Evolutionary conservation across 2,113 vertebrate genomes (phyloP).

Genomic region (Cololabis saira): DNA sequence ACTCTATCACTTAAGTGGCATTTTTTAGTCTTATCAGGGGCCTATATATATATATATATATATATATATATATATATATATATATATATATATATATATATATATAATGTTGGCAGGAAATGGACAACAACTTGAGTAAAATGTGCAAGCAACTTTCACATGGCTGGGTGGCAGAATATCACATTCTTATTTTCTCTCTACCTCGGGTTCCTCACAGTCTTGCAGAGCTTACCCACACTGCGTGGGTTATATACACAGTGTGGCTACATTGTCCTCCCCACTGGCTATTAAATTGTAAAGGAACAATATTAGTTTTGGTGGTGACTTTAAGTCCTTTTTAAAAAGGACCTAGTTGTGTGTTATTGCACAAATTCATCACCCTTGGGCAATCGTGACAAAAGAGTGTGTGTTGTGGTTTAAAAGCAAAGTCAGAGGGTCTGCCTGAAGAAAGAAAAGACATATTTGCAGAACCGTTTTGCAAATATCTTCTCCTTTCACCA

Average conservation of each 20-base stretch:
- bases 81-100: too few species aligned
- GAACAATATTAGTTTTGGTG: conserved; percentile 41
- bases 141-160: too few species aligned
- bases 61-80: too few species aligned
- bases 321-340: conserved; percentile 24
- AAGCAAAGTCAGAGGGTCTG: conserved; percentile 30
- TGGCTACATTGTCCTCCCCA: conserved; percentile 39
- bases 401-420: conserved; percentile 25
- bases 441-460: not conserved
- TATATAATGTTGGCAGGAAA: too few species aligned
- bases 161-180: conserved; percentile 17
- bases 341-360: conserved; percentile 27
- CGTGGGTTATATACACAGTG: conserved; percentile 59
- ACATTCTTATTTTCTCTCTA: conserved; percentile 9
- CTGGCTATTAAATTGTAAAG: conserved; percentile 51
- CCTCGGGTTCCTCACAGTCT: conserved; percentile 17
- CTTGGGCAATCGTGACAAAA: conserved; percentile 38
- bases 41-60: too few species aligned
- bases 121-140: too few species aligned
- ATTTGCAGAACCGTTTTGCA: conserved; percentile 21
- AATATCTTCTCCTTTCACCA: conserved; percentile 9
- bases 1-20: too few species aligned
- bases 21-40: too few species aligned
- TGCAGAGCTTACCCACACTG: conserved; percentile 13
- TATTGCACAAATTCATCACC: conserved; percentile 60